Percentiles rank a stretch among this genome's conserved stretches.
Evolutionary conservation across 1,140 invertebrate species (phyloP).

Genomic region (Metopolophium dirhodum): DNA sequence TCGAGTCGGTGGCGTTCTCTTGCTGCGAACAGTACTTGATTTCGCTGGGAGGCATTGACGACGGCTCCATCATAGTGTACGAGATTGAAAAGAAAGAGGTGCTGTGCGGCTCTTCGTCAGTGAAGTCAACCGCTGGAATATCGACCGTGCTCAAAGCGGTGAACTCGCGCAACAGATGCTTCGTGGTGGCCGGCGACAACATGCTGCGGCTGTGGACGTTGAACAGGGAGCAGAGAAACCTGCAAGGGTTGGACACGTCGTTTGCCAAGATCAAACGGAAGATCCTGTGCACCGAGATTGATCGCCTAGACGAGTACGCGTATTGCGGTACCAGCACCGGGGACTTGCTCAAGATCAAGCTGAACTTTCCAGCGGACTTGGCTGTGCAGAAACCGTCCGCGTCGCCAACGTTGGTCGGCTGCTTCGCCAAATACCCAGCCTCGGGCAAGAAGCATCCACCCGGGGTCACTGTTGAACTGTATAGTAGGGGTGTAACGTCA

Average conservation of each 20-base stretch:
- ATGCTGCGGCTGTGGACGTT: constrained; percentile 80
- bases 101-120: constrained; percentile 70
- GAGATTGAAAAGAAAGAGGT: constrained; percentile 71
- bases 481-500: constrained; percentile 61
- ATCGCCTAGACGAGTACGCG: constrained; percentile 72
- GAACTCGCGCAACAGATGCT: constrained; percentile 68
- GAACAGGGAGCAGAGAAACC: constrained; percentile 71
- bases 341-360: constrained; percentile 69
- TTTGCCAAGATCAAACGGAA: constrained; percentile 73
- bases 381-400: constrained; percentile 65
- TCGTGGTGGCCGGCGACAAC: constrained; percentile 76
- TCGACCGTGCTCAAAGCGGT: constrained; percentile 68
- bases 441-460: constrained; percentile 57
- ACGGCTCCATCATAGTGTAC: constrained; percentile 82
- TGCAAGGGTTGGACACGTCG: constrained; percentile 74
- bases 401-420: constrained; percentile 72
- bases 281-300: constrained; percentile 70
- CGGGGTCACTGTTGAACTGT: constrained; percentile 64
- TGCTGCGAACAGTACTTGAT: constrained; percentile 80
- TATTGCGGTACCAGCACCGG: constrained; percentile 86
- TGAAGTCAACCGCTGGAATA: constrained; percentile 72
- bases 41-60: constrained; percentile 87
- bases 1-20: constrained; percentile 85
- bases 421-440: constrained; percentile 69
- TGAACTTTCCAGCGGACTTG: constrained; percentile 72